These are phyloP conservation scores for Drosophila sechellia DNA, from an alignment of 1,140 invertebrate genomes.

Conservation along the genomic window DNA sequence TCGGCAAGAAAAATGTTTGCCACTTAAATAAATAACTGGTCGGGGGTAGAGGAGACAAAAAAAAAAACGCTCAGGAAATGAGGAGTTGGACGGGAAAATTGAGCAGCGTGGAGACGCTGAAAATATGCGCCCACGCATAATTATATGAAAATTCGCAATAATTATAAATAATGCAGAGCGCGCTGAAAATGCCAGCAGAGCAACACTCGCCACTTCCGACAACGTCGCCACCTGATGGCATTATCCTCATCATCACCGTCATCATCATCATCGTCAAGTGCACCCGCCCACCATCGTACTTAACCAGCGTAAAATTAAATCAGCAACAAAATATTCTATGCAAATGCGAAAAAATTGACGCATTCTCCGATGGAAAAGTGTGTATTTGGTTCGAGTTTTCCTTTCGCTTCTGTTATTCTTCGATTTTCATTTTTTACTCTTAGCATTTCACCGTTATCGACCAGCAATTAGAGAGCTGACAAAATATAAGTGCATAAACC, in stretches of 20 bases:
- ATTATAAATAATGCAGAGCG: constrained; percentile 77
- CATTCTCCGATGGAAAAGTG: constrained; percentile 14
- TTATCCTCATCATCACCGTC: constrained; percentile 10
- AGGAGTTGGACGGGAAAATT: constrained; percentile 20
- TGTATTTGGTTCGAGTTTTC: constrained; percentile 20
- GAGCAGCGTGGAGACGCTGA: constrained; percentile 14
- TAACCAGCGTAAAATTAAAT: constrained; percentile 72
- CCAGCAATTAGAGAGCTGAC: constrained; percentile 69
- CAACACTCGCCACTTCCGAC: constrained; percentile 71
- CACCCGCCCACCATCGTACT: constrained; percentile 37
- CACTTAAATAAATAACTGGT: constrained; percentile 73
- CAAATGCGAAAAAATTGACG: constrained; percentile 25
- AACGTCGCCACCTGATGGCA: constrained; percentile 61
- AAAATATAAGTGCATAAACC: constrained; percentile 68
- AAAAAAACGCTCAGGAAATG: neutral
- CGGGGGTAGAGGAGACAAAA: neutral
- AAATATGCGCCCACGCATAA: constrained; percentile 75
- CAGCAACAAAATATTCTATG: constrained; percentile 61
- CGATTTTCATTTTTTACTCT: neutral
- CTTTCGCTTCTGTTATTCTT: constrained; percentile 2
- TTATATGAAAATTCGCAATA: constrained; percentile 83
- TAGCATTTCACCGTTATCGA: constrained; percentile 47
- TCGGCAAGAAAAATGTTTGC: constrained; percentile 50
- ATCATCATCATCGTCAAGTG: constrained; percentile 24
- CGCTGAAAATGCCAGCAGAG: constrained; percentile 48